These are phyloP conservation scores for Manacus vitellinus DNA, from an alignment of 2,113 vertebrate genomes.

Conservation along the genomic window DNA sequence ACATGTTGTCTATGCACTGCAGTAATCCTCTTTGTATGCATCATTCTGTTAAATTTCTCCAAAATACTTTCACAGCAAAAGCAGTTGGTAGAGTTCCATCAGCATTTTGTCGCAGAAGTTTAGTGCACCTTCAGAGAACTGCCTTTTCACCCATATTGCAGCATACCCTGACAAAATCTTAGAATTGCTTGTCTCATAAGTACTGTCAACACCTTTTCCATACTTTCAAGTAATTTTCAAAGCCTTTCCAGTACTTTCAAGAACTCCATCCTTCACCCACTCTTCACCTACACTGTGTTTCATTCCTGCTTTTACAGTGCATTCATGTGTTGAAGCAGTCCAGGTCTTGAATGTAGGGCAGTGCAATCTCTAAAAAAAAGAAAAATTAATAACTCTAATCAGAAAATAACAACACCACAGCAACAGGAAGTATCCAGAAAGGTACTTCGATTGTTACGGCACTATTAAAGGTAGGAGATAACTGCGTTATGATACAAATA, in stretches of 20 bases:
- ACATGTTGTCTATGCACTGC: background rate
- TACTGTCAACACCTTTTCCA: background rate
- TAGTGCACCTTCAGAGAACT: background rate
- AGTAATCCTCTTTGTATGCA: background rate
- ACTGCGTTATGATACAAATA: background rate
- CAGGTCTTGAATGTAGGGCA: background rate
- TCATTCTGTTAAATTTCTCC: background rate
- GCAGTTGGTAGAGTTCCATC: background rate
- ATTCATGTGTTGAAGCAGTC: background rate
- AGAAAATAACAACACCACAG: background rate
- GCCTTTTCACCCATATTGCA: background rate
- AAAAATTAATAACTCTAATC: background rate
- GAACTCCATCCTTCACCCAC: background rate
- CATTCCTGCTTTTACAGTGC: background rate
- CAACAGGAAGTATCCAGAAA: background rate
- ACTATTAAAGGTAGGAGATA: background rate
- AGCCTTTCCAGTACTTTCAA: background rate
- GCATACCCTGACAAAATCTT: background rate
- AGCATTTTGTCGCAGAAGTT: background rate
- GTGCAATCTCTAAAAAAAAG: background rate
- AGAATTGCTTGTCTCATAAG: background rate
- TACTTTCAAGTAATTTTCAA: background rate
- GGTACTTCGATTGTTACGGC: background rate
- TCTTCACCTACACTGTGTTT: background rate
- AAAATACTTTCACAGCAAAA: background rate